Evolutionary conservation across 1,140 invertebrate genomes (phyloP).

Genomic region (Oreohelix idahoensis): DNA sequence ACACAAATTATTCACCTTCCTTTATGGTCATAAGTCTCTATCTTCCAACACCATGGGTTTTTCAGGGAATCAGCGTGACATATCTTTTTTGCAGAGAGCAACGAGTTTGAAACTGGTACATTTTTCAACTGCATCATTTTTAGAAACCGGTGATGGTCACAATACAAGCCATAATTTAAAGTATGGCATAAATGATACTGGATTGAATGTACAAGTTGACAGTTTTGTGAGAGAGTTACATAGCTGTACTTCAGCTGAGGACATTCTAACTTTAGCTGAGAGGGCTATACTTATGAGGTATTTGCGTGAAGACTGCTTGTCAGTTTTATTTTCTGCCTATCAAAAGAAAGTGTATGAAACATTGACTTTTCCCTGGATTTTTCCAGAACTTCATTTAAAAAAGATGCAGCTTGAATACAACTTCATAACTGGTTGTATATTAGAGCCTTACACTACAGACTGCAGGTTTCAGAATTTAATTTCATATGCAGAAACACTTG

Average conservation of each 20-base stretch:
- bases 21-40: no score
- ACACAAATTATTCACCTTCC: no score
- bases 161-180: no score
- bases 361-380: neutral
- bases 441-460: neutral
- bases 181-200: neutral
- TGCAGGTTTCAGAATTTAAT: neutral
- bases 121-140: no score
- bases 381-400: neutral
- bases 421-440: neutral
- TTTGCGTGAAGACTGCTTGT: neutral
- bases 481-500: neutral
- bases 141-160: no score
- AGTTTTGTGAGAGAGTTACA: neutral
- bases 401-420: neutral
- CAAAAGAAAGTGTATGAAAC: neutral
- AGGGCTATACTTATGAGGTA: neutral
- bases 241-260: neutral
- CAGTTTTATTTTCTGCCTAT: neutral
- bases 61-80: no score
- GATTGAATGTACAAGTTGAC: neutral
- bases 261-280: neutral
- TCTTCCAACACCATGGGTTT: no score
- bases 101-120: no score
- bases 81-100: no score